Evolutionary conservation across 2,888 invertebrate species (phyloP).

Genomic region (Siphonodentalium dalli): DNA sequence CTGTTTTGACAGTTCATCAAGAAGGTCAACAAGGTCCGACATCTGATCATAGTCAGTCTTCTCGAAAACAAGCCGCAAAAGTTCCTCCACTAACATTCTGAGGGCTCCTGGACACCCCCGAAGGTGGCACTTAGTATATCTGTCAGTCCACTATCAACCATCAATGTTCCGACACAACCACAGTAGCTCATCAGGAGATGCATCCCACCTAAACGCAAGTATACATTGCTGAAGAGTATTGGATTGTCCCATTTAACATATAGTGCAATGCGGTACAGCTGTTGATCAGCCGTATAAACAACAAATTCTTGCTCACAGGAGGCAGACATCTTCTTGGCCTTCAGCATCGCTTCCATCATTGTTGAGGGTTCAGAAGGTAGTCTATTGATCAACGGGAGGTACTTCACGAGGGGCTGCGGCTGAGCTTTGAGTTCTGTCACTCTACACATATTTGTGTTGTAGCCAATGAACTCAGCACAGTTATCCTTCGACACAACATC

Average conservation of each 20-base stretch:
- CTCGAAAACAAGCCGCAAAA: constrained; percentile 10
- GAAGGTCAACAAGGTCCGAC: not conserved
- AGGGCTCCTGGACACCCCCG: constrained; percentile 30
- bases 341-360: constrained; percentile 26
- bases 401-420: constrained; percentile 20
- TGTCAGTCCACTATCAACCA: constrained; percentile 24
- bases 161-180: constrained; percentile 22
- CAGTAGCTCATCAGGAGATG: constrained; percentile 29
- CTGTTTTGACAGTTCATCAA: not conserved
- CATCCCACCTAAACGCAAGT: constrained; percentile 28
- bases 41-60: not conserved
- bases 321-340: constrained; percentile 20
- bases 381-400: constrained; percentile 27
- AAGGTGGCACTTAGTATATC: constrained; percentile 25
- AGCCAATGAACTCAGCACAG: constrained; percentile 22
- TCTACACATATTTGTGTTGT: constrained; percentile 19
- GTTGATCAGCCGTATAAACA: constrained; percentile 25
- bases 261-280: constrained; percentile 24
- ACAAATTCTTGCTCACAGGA: constrained; percentile 14
- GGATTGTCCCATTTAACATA: constrained; percentile 21
- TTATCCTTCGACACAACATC: not conserved
- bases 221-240: constrained; percentile 2
- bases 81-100: constrained; percentile 27
- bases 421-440: constrained; percentile 13
- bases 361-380: constrained; percentile 23